Percentiles rank a stretch among this genome's conserved stretches.
These are phyloP conservation scores for western clawed frog (Xenopus tropicalis) DNA, from an alignment of 2,113 vertebrate species.

Conservation along the genomic window UCB_Xtro_10.0 CM004451.2:88684501-88685000, in stretches of 20 bases:
- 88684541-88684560: constrained; percentile 84
- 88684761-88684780: too few relatives aligned
- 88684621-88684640: background rate
- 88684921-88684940: too few relatives aligned
- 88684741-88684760: too few relatives aligned
- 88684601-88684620: constrained; percentile 59
- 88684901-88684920: too few relatives aligned
- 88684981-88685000: too few relatives aligned
- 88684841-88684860: constrained; percentile 76
- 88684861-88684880: constrained; percentile 93
- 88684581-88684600: constrained; percentile 98
- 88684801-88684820: too few relatives aligned
- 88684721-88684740: constrained; percentile 82
- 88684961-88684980: too few relatives aligned
- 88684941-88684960: too few relatives aligned
- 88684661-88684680: background rate
- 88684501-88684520: constrained; percentile 71
- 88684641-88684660: background rate
- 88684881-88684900: constrained; percentile 63
- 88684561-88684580: constrained; percentile 94
- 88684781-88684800: too few relatives aligned
- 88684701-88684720: constrained; percentile 93
- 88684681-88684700: constrained; percentile 95
- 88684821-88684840: too few relatives aligned
- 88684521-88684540: constrained; percentile 92